Evolutionary conservation across 2,797 vertebrate species (phyloP), one percentile per base, ranked within the genome.

Genomic region (Sorex maritimensis): DNA sequence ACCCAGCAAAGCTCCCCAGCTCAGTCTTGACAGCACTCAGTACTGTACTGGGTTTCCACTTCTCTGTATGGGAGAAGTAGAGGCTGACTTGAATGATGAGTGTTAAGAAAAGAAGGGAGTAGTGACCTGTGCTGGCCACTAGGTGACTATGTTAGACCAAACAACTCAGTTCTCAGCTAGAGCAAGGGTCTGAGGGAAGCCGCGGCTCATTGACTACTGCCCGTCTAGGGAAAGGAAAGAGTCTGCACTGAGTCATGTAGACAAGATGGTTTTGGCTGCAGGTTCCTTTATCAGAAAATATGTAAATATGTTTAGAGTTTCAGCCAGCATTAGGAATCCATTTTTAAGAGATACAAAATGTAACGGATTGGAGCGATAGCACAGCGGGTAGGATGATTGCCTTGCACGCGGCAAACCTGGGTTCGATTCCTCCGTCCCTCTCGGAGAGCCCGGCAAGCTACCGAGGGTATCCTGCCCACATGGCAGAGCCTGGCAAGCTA

Each of bases 101-200:
- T 73, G 34, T 83, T 4, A 55, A 46, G 77, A 69, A 89, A 88
- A 90, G 46, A 71, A 44, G 55, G 80, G 63, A 88, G 95, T 52
- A 95, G 71, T 96, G 93, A 30, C 94, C 38, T 38, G 14, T n/a
- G 11, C 5, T 82, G 92, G 49, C 95, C 96, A 85, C 95, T 95
- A 97, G 96, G 92, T 95, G 96, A 91, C 95, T 83, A 13, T 81
- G 28, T 92, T 84, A 68, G 83, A 89, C 61, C 83, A 84, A 65
- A 90, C 72, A 92, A 72, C 61, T 58, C 80, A 26, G 6, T 38
- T 75, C 13, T 87, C 61, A 65, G 72, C 71, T 61, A 21, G 15
- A 41, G 68, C 24, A 34, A 79, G n/a, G 52, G 38, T 81, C 28
- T 68, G 24, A 79, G 89, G 63, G 17, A 78, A 23, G 58, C 21